These are phyloP conservation scores for Dolichallabes microphthalmus DNA, from an alignment of 2,113 vertebrate genomes.

Conservation along the genomic window DNA sequence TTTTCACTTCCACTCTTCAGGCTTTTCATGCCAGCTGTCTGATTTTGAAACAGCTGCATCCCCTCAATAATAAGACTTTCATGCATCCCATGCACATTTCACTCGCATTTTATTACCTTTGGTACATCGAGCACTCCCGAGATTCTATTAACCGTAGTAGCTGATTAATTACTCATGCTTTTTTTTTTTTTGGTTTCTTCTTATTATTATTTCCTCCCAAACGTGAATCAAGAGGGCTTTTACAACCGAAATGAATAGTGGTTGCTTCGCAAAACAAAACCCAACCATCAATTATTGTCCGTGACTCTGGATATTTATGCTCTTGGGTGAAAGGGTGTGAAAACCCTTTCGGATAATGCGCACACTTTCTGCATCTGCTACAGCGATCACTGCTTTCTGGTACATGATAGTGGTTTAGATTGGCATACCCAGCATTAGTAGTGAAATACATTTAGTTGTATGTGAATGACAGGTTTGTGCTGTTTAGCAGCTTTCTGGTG, in stretches of 20 bases:
- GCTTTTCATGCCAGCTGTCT: slow-evolving; percentile 10
- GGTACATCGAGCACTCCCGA: not conserved
- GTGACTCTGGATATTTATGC: slow-evolving; percentile 2
- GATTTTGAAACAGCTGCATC: slow-evolving; percentile 4
- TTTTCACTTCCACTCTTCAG: not conserved
- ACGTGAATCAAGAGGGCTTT: slow-evolving; percentile 11
- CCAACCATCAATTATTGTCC: not conserved
- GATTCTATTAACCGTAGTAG: slow-evolving; percentile 9
- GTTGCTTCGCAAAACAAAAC: slow-evolving; percentile 29
- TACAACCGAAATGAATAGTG: slow-evolving; percentile 41
- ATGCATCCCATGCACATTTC: not conserved
- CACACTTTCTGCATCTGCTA: not conserved
- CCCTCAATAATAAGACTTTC: not conserved
- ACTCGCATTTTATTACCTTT: slow-evolving; percentile 4
- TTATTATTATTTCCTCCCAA: not conserved
- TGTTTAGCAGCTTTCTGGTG: not conserved
- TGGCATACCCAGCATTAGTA: not conserved
- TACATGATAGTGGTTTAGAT: slow-evolving; percentile 3
- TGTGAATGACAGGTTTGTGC: not conserved
- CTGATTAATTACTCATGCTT: slow-evolving; percentile 28
- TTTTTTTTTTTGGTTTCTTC: not conserved
- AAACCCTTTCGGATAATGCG: not conserved
- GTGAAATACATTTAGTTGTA: not conserved
- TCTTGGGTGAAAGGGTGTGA: slow-evolving; percentile 12
- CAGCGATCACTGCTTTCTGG: not conserved